These are phyloP conservation scores for Enteromius paludinosus DNA, from an alignment of 2,797 vertebrate species.

Conservation along the genomic window DNA sequence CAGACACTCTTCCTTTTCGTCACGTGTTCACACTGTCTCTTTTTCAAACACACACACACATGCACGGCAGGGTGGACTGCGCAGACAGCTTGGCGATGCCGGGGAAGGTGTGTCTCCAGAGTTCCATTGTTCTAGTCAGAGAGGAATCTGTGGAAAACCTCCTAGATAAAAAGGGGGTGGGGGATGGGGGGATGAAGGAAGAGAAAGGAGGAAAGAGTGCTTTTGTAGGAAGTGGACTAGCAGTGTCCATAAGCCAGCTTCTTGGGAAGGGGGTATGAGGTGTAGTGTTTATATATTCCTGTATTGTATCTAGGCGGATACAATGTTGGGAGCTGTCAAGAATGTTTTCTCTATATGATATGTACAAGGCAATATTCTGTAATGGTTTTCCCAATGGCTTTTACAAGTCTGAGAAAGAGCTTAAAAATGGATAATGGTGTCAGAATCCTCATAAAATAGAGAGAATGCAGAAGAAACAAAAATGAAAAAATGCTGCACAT, in stretches of 20 bases:
- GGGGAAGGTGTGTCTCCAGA: slow-evolving; percentile 60
- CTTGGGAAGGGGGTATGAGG: not conserved
- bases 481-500: slow-evolving; percentile 41
- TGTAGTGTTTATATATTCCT: slow-evolving; percentile 27
- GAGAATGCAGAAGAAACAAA: slow-evolving; percentile 20
- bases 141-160: slow-evolving; percentile 53
- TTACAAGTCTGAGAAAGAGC: slow-evolving; percentile 32
- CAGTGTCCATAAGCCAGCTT: slow-evolving; percentile 32
- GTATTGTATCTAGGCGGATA: slow-evolving; percentile 7
- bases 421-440: slow-evolving; percentile 29
- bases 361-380: slow-evolving; percentile 17
- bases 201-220: slow-evolving; percentile 46
- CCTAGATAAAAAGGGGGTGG: slow-evolving; percentile 38
- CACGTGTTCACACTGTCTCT: slow-evolving; percentile 45
- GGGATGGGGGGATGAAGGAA: slow-evolving; percentile 38
- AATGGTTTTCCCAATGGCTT: slow-evolving; percentile 23
- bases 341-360: slow-evolving; percentile 12
- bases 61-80: slow-evolving; percentile 59
- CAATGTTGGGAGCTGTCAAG: slow-evolving; percentile 6
- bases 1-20: slow-evolving; percentile 51
- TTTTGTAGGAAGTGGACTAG: slow-evolving; percentile 52
- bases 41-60: slow-evolving; percentile 24
- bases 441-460: slow-evolving; percentile 22
- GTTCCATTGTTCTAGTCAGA: slow-evolving; percentile 60
- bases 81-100: slow-evolving; percentile 62